Base-by-base conservation (phyloP, 2,113 vertebrate genomes). In the Narcine bancroftii region DNA sequence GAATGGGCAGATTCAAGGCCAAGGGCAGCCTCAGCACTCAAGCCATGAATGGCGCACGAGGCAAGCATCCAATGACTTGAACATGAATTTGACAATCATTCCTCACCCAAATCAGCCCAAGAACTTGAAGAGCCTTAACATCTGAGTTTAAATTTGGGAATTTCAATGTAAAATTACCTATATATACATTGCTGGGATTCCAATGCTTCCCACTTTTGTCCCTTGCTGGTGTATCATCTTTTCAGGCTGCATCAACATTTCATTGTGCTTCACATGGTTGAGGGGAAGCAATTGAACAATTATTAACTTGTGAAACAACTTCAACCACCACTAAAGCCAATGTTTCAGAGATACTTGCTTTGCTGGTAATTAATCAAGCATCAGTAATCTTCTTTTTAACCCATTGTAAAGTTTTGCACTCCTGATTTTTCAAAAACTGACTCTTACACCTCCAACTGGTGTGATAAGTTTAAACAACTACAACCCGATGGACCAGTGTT, bases 171-270 rank as follows among this genome's bases (percentile, higher is more conserved):
- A 87, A 36, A 6, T 60, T 33, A 87, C 53, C n/a, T n/a, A n/a
- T n/a, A 36, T 29, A 60, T 36, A 19, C 53, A 39, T 60, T 6
- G n/a, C 81, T 36, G 81, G 53, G 81, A 87, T 87, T 60, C 53
- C 56, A n/a, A 87, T 21, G 33, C 33, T 87, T 87, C 53, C 56
- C 15, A 87, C 13, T 87, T 87, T 60, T 60, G 17, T 36, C 56
- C 60, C 47, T 81, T 87, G 53, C 81, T 60, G 17, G 13, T 36
- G 21, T 33, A n/a, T 19, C n/a, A 87, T 19, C 56, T 56, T 87
- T 63, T 53, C 81, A 63, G 36, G 5, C 81, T 60, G 53, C 81
- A 87, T 87, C 60, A 87, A 87, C n/a, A 60, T 87, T 60, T 87
- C 53, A 87, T n/a, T 85, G 11, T 33, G 53, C 56, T 87, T 87